phyloP scores from a whole-genome alignment of 1,140 invertebrate genomes.

The Ridgeia piscesae region DNA sequence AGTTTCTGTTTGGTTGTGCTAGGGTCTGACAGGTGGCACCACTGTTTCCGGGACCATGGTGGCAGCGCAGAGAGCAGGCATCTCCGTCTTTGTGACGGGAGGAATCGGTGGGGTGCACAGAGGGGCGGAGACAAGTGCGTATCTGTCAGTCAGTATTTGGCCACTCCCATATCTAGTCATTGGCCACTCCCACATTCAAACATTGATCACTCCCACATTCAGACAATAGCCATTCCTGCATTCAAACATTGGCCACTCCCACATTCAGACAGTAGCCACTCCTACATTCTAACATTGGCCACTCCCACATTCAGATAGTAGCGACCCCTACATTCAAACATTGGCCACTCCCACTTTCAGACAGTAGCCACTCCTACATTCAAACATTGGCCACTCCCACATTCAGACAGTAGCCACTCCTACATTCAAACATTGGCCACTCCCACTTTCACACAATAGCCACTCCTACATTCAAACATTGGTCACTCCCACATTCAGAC shows the following conservation, averaged over 20 bases:
- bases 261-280: neutral
- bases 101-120: slow-evolving; percentile 93
- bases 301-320: neutral
- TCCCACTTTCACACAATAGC: neutral
- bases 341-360: neutral
- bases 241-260: neutral
- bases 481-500: neutral
- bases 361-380: neutral
- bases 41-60: slow-evolving; percentile 95
- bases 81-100: slow-evolving; percentile 92
- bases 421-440: neutral
- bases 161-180: neutral
- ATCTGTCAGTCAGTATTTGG: neutral
- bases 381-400: neutral
- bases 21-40: slow-evolving; percentile 82
- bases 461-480: neutral
- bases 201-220: neutral
- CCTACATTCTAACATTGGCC: neutral
- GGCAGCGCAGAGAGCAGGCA: slow-evolving; percentile 75
- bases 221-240: neutral
- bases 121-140: slow-evolving; percentile 71
- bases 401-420: neutral
- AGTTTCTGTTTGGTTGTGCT: slow-evolving; percentile 27
- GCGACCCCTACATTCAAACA: neutral
- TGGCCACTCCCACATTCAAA: neutral